Evolutionary conservation across 2,888 invertebrate genomes (phyloP).

Genomic region (Atethmia centrago): DNA sequence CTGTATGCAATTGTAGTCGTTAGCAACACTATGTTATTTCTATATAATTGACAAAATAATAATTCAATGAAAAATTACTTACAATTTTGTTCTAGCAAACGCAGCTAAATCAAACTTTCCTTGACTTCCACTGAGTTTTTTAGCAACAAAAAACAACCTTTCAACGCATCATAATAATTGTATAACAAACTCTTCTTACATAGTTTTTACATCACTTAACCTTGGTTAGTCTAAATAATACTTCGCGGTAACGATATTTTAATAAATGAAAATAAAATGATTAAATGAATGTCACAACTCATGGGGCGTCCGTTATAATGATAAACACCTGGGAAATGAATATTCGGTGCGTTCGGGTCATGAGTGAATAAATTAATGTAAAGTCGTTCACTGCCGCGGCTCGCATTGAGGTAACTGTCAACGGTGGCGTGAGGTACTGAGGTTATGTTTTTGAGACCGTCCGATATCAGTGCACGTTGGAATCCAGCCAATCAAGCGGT

Average conservation of each 20-base stretch:
- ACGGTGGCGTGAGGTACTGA: slow-evolving; percentile 57
- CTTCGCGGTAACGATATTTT: slow-evolving; percentile 26
- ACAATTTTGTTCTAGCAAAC: slow-evolving; percentile 27
- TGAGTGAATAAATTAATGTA: slow-evolving; percentile 53
- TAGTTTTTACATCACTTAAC: slow-evolving; percentile 62
- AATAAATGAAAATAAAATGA: slow-evolving; percentile 9
- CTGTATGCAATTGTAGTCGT: background rate
- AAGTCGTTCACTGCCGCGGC: slow-evolving; percentile 53
- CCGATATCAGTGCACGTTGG: slow-evolving; percentile 54
- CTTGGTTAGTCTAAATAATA: slow-evolving; percentile 65
- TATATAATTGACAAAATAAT: background rate
- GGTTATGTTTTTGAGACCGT: slow-evolving; percentile 72
- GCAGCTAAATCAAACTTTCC: slow-evolving; percentile 23
- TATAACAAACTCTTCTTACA: slow-evolving; percentile 41
- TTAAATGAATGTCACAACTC: slow-evolving; percentile 30
- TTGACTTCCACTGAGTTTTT: slow-evolving; percentile 29
- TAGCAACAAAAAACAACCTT: slow-evolving; percentile 14
- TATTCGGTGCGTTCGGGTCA: slow-evolving; percentile 34
- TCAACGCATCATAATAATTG: slow-evolving; percentile 44
- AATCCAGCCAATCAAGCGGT: slow-evolving; percentile 72
- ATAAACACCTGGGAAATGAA: slow-evolving; percentile 47
- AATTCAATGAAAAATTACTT: slow-evolving; percentile 31
- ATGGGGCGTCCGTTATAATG: slow-evolving; percentile 42
- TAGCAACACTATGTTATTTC: background rate
- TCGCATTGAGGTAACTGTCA: slow-evolving; percentile 56